These are phyloP conservation scores for Solenopsis invicta DNA, from an alignment of 1,140 invertebrate genomes.

Conservation along the genomic window DNA sequence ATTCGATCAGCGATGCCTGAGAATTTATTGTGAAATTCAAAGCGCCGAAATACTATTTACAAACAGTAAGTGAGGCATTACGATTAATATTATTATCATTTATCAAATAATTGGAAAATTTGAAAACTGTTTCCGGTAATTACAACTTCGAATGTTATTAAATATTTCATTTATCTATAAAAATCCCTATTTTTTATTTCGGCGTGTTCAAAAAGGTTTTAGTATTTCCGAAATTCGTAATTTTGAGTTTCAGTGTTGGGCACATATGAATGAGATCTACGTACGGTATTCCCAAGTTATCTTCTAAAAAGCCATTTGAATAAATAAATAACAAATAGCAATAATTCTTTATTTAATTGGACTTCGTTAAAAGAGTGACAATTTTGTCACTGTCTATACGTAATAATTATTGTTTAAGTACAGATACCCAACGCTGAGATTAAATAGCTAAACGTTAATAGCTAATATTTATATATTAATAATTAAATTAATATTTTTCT, in stretches of 20 bases:
- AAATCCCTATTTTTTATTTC: slow-evolving; percentile 10
- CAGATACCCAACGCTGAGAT: slow-evolving; percentile 16
- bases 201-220: not conserved
- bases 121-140: not conserved
- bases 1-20: not conserved
- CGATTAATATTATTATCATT: slow-evolving; percentile 4
- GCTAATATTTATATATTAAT: not conserved
- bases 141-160: not conserved
- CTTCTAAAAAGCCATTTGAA: not conserved
- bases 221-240: slow-evolving; percentile 15
- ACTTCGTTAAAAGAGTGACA: not conserved
- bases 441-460: slow-evolving; percentile 9
- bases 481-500: not conserved
- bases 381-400: not conserved
- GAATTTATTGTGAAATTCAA: slow-evolving; percentile 18
- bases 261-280: not conserved
- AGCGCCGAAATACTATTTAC: slow-evolving; percentile 1
- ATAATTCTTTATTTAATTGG: not conserved
- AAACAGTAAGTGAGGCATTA: slow-evolving; percentile 3
- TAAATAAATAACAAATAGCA: slow-evolving; percentile 20
- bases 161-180: slow-evolving; percentile 31
- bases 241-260: slow-evolving; percentile 10
- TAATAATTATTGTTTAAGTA: not conserved
- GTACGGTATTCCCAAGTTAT: not conserved
- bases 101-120: slow-evolving; percentile 7